Percentiles rank a stretch among this genome's conserved stretches.
Conservation (phyloP, 2,797 vertebrate genomes). For the Lagocephalus sceleratus region DNA sequence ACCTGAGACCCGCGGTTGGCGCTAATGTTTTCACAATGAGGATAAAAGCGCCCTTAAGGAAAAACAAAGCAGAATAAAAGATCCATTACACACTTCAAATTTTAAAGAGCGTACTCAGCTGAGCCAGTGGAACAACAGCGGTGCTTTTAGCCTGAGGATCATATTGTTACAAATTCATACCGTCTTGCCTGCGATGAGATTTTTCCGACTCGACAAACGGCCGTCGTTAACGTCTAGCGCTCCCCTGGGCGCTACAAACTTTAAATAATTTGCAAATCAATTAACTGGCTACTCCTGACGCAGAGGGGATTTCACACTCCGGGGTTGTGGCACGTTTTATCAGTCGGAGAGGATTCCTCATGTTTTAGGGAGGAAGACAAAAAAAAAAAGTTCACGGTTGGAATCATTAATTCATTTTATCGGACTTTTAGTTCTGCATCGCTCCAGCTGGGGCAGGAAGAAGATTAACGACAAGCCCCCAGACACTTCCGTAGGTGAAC, state of each 20-base stretch:
- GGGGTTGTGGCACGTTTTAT: constrained; percentile 76
- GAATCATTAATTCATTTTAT: constrained; percentile 98
- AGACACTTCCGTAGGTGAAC: constrained; percentile 64
- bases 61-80: background rate
- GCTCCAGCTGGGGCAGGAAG: constrained; percentile 87
- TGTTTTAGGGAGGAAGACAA: constrained; percentile 77
- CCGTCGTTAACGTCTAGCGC: constrained; percentile 81
- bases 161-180: constrained; percentile 77
- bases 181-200: constrained; percentile 57
- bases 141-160: constrained; percentile 36
- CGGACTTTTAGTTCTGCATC: constrained; percentile 95
- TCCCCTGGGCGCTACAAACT: constrained; percentile 91
- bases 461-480: constrained; percentile 82
- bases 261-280: constrained; percentile 99
- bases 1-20: background rate
- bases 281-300: constrained; percentile 92
- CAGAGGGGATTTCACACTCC: constrained; percentile 90
- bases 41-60: background rate
- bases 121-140: constrained; percentile 7
- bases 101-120: constrained; percentile 16
- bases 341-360: constrained; percentile 90
- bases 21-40: background rate
- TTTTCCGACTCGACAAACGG: constrained; percentile 82
- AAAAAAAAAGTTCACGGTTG: constrained; percentile 91
- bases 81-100: background rate